Percentiles rank a stretch among this genome's conserved stretches.
phyloP scores from a whole-genome alignment of 2,888 invertebrate genomes.

The Drosophila putrida region DNA sequence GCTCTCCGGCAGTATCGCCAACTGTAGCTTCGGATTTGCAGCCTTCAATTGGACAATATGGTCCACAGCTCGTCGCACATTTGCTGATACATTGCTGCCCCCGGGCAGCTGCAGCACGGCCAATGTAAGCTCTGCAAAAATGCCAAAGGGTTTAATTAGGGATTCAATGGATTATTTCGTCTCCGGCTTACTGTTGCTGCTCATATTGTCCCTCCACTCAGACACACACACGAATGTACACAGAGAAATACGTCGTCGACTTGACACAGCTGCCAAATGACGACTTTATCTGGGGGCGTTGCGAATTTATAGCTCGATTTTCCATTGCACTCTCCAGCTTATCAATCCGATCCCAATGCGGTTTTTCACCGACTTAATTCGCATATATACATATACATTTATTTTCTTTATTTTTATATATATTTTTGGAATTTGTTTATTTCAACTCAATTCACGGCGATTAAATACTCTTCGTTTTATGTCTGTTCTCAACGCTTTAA shows the following conservation, averaged over 20 bases:
- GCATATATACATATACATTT: not conserved
- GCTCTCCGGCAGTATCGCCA: slow-evolving; percentile 93
- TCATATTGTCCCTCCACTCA: slow-evolving; percentile 19
- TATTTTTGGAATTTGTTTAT: slow-evolving; percentile 8
- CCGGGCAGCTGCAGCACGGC: slow-evolving; percentile 78
- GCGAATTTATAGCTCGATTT: slow-evolving; percentile 47
- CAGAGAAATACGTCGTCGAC: not conserved
- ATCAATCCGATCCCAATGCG: slow-evolving; percentile 29
- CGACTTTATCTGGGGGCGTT: not conserved
- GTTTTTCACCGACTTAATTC: slow-evolving; percentile 12
- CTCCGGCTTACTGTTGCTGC: slow-evolving; percentile 43
- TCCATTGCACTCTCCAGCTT: slow-evolving; percentile 25
- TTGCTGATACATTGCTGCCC: slow-evolving; percentile 63
- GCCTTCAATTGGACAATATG: slow-evolving; percentile 72
- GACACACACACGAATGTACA: not conserved
- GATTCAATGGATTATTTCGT: slow-evolving; percentile 26
- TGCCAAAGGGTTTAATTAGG: slow-evolving; percentile 44
- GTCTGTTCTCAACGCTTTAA: not conserved
- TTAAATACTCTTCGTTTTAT: not conserved
- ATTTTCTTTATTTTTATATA: slow-evolving; percentile 3
- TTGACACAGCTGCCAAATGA: slow-evolving; percentile 29
- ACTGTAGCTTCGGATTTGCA: slow-evolving; percentile 81
- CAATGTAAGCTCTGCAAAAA: slow-evolving; percentile 69
- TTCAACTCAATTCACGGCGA: slow-evolving; percentile 2
- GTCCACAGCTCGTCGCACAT: slow-evolving; percentile 72